Evolutionary conservation across 2,888 invertebrate genomes (phyloP), one percentile per base, ranked within the genome.

Genomic region (Vannuccia rotundouncinata): DNA sequence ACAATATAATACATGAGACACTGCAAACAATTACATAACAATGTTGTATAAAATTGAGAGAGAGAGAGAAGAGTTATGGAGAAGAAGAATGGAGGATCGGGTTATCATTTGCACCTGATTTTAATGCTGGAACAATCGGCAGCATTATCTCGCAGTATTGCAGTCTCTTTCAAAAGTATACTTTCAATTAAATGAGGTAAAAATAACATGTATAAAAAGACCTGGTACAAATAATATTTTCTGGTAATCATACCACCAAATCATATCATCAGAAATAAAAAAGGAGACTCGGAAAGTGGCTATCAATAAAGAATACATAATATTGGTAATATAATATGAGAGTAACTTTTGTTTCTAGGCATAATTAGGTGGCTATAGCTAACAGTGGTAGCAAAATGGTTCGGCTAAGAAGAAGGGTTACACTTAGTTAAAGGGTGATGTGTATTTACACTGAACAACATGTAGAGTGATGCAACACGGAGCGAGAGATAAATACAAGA

Each of bases 11-110:
- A 66, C 66, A 66, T 66, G 13, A 13, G 25, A 66, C 66, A 66
- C 66, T 66, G 66, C 66, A 66, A 66, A 66, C 66, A 66, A 66
- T 5, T 66, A 66, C 17, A n/a, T 66, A 66, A 66, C 66, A 66
- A 66, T 66, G 25, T 13, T 22, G 66, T 66, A 66, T 66, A 66
- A 66, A 66, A 66, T 22, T 66, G 66, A 66, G 66, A 66, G 66
- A 66, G 2, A 66, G 66, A 27, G 25, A 66, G 66, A 66, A 2
- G 25, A 66, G 66, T 22, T 17, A 66, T 5, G 66, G 66, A 45
- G 45, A 17, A 45, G 45, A 17, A 17, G 45, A 45, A 17, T 5
- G 45, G 17, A 45, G 17, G 45, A 17, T 5, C 10, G 45, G 45
- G 17, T 45, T 66, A 17, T 66, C 25, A 66, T 66, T 5, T 27